Evolutionary conservation across 2,797 vertebrate genomes (phyloP).

Genomic region (Potorous gilbertii): DNA sequence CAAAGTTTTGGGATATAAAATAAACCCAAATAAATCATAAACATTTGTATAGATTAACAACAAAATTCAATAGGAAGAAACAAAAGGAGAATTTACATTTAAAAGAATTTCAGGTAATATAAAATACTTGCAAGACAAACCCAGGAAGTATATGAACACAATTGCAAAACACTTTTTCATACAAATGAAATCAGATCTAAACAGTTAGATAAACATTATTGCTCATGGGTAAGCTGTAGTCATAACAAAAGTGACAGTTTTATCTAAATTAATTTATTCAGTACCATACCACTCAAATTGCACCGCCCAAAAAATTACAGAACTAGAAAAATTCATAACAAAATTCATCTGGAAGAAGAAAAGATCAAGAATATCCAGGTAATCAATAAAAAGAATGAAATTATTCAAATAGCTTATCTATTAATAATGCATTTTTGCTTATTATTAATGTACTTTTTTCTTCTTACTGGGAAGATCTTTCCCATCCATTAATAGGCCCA

Average conservation of each 20-base stretch:
- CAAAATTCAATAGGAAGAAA: no score
- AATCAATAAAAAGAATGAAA: background rate
- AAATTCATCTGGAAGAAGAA: background rate
- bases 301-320: background rate
- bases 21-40: no score
- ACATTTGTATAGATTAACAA: no score
- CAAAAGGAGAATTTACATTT: no score
- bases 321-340: no score
- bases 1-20: no score
- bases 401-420: background rate
- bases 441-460: no score
- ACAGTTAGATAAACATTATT: background rate
- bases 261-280: background rate
- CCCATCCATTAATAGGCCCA: no score
- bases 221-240: no score
- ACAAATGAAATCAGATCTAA: background rate
- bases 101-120: no score
- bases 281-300: background rate
- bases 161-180: background rate
- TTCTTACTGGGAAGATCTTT: no score
- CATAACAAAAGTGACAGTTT: background rate
- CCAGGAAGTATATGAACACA: background rate
- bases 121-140: background rate
- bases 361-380: background rate
- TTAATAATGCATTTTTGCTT: no score